These are phyloP conservation scores for Metridium senile DNA, from an alignment of 92 coral and sea anemone genomes.

Conservation along the genomic window DNA sequence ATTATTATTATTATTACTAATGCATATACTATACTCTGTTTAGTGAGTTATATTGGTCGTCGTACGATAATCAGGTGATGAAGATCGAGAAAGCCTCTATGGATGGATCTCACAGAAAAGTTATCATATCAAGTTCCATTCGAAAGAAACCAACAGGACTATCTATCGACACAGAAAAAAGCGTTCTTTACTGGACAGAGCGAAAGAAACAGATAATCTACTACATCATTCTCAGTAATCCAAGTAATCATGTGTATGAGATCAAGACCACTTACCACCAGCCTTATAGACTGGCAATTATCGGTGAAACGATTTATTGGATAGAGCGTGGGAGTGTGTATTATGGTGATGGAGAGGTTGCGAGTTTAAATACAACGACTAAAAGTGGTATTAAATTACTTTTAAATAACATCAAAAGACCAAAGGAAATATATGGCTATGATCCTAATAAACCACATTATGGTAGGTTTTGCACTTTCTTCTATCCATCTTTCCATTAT, in stretches of 20 bases:
- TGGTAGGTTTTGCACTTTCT: no score
- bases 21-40: no score
- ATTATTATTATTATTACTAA: no score
- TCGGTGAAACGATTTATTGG: slow-evolving; percentile 26
- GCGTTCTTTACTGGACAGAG: slow-evolving; percentile 26
- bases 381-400: slow-evolving; percentile 9
- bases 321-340: slow-evolving; percentile 13
- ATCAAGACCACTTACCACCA: slow-evolving; percentile 3
- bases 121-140: neutral
- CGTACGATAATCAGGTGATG: neutral
- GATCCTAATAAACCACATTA: slow-evolving; percentile 1
- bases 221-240: slow-evolving; percentile 17
- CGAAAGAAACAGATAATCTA: neutral
- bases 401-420: neutral
- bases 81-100: slow-evolving; percentile 25
- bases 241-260: neutral
- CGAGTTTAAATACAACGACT: slow-evolving; percentile 14
- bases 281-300: slow-evolving; percentile 12
- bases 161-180: neutral
- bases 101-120: slow-evolving; percentile 32
- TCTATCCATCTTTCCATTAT: no score
- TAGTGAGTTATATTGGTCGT: slow-evolving; percentile 28
- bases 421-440: slow-evolving; percentile 21
- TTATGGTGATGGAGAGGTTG: neutral
- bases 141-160: slow-evolving; percentile 16